A percentile compares a stretch with the other conserved stretches of the same genome.
phyloP scores from a whole-genome alignment of 2,797 vertebrate genomes.

The Syngnathus rostellatus region DNA sequence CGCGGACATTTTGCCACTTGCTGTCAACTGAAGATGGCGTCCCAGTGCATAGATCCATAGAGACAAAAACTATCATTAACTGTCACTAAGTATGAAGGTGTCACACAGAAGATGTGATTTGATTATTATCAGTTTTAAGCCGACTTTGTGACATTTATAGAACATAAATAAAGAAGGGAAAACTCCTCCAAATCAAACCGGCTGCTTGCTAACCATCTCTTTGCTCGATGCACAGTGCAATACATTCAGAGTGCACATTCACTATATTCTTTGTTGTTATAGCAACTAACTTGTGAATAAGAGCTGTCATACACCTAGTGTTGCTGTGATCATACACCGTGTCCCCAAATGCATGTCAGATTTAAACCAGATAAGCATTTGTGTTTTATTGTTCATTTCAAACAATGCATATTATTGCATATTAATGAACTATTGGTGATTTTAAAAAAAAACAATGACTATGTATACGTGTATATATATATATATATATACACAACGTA shows the following conservation, averaged over 20 bases:
- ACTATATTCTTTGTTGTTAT: neutral
- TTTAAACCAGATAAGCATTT: too few species aligned
- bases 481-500: too few species aligned
- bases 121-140: neutral
- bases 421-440: too few species aligned
- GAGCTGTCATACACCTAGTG: neutral
- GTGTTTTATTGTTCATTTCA: too few species aligned
- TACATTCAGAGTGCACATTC: neutral
- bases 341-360: neutral
- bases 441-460: too few species aligned
- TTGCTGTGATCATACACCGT: neutral
- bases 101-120: neutral
- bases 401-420: too few species aligned
- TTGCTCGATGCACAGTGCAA: neutral
- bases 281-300: slow-evolving; percentile 2
- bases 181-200: neutral
- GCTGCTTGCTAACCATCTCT: neutral
- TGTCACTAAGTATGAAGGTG: neutral
- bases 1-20: too few species aligned
- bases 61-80: neutral
- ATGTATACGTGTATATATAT: too few species aligned
- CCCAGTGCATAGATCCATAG: too few species aligned
- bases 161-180: neutral
- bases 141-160: neutral
- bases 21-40: too few species aligned